phyloP scores from a whole-genome alignment of 1,140 invertebrate genomes.

The Conopomorpha cramerella region DNA sequence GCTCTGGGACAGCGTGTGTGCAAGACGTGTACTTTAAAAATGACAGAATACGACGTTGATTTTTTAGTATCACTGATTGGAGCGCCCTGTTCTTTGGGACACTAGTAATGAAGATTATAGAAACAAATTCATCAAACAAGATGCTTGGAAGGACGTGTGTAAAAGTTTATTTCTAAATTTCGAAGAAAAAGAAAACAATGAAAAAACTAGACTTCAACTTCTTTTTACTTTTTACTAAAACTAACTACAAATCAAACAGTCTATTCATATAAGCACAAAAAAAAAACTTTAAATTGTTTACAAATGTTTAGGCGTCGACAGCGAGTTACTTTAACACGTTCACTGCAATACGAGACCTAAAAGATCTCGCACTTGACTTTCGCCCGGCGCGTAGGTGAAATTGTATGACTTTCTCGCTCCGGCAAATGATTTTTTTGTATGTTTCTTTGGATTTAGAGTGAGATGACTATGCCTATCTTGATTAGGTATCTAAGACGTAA shows the following conservation, averaged over 20 bases:
- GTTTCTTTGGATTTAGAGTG: too few species aligned
- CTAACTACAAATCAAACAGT: slow-evolving; percentile 6
- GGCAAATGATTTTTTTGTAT: too few species aligned
- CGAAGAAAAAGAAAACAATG: slow-evolving; percentile 7
- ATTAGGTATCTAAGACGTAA: too few species aligned
- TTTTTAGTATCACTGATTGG: slow-evolving; percentile 11
- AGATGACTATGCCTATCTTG: too few species aligned
- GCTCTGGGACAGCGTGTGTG: slow-evolving; percentile 5
- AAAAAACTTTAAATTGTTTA: too few species aligned
- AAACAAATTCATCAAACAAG: slow-evolving; percentile 12
- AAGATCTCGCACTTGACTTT: too few species aligned
- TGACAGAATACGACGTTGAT: slow-evolving; percentile 7
- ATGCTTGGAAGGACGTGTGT: slow-evolving; percentile 11
- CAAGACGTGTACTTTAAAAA: slow-evolving; percentile 7
- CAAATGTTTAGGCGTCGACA: too few species aligned
- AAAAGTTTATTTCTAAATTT: slow-evolving; percentile 12
- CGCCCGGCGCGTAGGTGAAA: too few species aligned
- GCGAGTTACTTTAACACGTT: too few species aligned
- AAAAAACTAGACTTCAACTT: slow-evolving; percentile 10
- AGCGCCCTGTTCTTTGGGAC: slow-evolving; percentile 11
- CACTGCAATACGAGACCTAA: too few species aligned
- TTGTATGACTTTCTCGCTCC: too few species aligned
- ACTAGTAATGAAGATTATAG: slow-evolving; percentile 11
- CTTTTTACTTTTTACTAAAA: slow-evolving; percentile 4
- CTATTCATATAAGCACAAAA: too few species aligned